These are phyloP conservation scores for Arnoldichthys spilopterus DNA, from an alignment of 2,797 vertebrate genomes.

Conservation along the genomic window DNA sequence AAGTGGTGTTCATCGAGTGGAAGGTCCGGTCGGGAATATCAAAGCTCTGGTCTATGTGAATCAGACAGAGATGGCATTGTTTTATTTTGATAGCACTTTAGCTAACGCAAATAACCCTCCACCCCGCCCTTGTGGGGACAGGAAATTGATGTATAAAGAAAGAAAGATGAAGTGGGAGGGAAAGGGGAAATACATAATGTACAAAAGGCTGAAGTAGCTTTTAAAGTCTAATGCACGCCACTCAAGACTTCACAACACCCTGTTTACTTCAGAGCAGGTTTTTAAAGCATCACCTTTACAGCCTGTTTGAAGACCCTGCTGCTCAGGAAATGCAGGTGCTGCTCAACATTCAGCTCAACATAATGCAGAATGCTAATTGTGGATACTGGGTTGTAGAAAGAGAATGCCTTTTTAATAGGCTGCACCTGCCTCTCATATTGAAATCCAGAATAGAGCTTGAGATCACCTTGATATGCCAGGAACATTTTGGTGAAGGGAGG, in stretches of 20 bases:
- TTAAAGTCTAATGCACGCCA: conserved; percentile 58
- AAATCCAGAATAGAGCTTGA: background rate
- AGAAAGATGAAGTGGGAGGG: background rate
- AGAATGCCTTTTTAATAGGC: background rate
- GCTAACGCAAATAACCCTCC: conserved; percentile 9
- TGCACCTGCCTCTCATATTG: background rate
- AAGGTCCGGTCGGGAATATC: conserved; percentile 99
- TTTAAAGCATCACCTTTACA: conserved; percentile 7
- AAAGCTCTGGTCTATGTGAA: conserved; percentile 94
- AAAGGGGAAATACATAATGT: conserved; percentile 49
- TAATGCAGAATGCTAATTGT: background rate
- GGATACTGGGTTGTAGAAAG: background rate
- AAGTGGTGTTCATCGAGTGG: conserved; percentile 98
- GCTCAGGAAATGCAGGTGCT: conserved; percentile 29
- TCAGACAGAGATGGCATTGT: conserved; percentile 3
- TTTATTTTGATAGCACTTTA: background rate
- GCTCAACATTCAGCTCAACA: conserved; percentile 22
- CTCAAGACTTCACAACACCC: conserved; percentile 15
- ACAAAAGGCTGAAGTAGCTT: conserved; percentile 44
- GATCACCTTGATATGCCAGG: conserved; percentile 94
- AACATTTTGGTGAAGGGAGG: conserved; percentile 99
- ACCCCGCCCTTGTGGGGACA: conserved; percentile 16
- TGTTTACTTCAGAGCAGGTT: conserved; percentile 26
- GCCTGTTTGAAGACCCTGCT: conserved; percentile 37
- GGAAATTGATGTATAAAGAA: conserved; percentile 35